Conservation (phyloP, 2,797 vertebrate genomes). For the Tapera naevia region DNA sequence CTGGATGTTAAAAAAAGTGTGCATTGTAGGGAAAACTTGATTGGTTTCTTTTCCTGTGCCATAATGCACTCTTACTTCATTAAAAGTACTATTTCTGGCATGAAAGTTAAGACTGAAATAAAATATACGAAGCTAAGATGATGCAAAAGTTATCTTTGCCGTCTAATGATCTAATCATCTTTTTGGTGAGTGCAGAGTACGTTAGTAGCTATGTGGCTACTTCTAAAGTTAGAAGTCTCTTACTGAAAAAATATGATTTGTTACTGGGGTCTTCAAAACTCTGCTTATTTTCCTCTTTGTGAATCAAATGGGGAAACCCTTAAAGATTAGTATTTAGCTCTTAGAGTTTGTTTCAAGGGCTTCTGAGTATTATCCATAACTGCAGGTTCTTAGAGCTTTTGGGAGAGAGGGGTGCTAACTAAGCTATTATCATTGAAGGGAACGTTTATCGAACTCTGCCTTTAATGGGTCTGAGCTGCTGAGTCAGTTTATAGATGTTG, state of each 20-base stretch:
- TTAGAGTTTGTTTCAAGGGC: not conserved
- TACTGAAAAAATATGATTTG: not conserved
- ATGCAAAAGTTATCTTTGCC: not conserved
- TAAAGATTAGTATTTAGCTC: not conserved
- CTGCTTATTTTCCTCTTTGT: not conserved
- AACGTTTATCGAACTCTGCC: not conserved
- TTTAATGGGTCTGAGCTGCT: not conserved
- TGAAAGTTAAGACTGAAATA: not conserved
- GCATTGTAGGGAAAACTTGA: not conserved
- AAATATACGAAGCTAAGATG: not conserved
- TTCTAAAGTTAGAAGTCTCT: not conserved
- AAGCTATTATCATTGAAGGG: not conserved
- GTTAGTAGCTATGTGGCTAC: not conserved
- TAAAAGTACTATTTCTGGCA: not conserved
- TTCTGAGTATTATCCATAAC: not conserved
- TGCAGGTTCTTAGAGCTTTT: not conserved
- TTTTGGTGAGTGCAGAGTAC: not conserved
- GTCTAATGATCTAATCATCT: not conserved
- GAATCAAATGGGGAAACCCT: not conserved
- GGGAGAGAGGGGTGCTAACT: not conserved
- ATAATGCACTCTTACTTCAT: accelerated
- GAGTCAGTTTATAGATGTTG: not conserved
- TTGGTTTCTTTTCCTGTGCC: not conserved
- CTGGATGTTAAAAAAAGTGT: not conserved
- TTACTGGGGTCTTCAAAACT: not conserved